Evolutionary conservation across 2,888 invertebrate species (phyloP), one percentile per base, ranked within the genome.

Genomic region (Nomada fabriciana): DNA sequence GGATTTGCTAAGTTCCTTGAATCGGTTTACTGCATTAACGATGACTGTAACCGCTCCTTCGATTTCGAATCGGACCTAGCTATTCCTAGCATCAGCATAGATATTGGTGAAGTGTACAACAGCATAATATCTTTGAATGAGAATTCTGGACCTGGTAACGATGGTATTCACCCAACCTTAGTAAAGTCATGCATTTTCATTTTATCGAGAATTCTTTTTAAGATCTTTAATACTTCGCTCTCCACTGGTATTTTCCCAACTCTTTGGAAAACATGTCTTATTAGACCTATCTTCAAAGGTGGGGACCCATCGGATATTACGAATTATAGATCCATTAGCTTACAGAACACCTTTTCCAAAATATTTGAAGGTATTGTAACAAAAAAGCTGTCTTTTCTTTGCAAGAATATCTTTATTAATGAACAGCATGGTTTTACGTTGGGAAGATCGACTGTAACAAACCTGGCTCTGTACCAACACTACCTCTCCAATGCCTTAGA

Each of bases 161-260:
- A 67, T 55, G 55, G 55, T 42, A 67, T 64, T 15, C 64, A 42
- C 10, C 25, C 64, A 47, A 15, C 11, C 0, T 47, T 64, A 0
- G 18, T 64, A 50, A 65, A 65, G 13, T 50, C 65, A 11, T 65
- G 29, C 29, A 65, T 50, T n/a, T 65, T 52, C 47, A 52, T 65
- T 52, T 25, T 65, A 13, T 47, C 65, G 18, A 25, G 52, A 20
- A 29, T 65, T 0, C 52, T 65, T 25, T 65, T 3, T 50, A 52
- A 50, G 23, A 23, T 23, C 23, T 23, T 23, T 23, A 1, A 23
- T 23, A 23, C 23, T n/a, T n/a, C n/a, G n/a, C 1, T 23, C 23
- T 23, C 23, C 23, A 23, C 23, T 23, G 23, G 23, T 23, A 23
- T 23, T 23, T 23, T 23, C 23, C 23, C 23, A 2, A 23, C 23